Evolutionary conservation across 2,888 invertebrate species (phyloP).

Genomic region (Rhaphigaster nebulosa): DNA sequence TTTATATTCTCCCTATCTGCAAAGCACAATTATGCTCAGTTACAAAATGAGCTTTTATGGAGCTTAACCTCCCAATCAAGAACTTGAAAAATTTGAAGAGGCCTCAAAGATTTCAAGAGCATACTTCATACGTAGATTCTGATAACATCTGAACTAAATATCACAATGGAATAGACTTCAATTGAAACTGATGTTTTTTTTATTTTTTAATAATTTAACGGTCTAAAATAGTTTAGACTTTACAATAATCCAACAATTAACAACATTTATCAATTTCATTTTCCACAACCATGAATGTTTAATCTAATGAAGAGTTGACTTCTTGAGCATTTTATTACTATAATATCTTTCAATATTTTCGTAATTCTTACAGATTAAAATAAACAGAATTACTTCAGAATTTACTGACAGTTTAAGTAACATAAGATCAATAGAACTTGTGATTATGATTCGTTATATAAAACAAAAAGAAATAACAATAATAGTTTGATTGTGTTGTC

Average conservation of each 20-base stretch:
- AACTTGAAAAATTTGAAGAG: not conserved
- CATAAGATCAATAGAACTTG: not conserved
- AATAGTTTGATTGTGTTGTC: conserved; percentile 23
- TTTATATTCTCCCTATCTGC: not conserved
- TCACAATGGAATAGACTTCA: conserved; percentile 2
- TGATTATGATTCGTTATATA: not conserved
- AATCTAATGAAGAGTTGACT: conserved; percentile 50
- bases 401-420: not conserved
- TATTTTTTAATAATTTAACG: not conserved
- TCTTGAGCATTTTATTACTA: conserved; percentile 54
- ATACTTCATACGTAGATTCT: not conserved
- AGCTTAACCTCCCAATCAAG: not conserved
- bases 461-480: not conserved
- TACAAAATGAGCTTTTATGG: not conserved
- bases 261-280: conserved; percentile 48
- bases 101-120: not conserved
- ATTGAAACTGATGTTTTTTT: not conserved
- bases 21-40: not conserved
- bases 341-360: conserved; percentile 30
- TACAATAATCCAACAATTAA: conserved; percentile 1
- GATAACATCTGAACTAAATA: conserved; percentile 36
- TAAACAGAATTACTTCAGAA: not conserved
- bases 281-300: conserved; percentile 55
- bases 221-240: conserved; percentile 26
- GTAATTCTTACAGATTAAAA: not conserved